A percentile compares a stretch with the other conserved stretches of the same genome.
Evolutionary conservation across 2,797 vertebrate species (phyloP).

Genomic region (Percopsis omiscomaycus): DNA sequence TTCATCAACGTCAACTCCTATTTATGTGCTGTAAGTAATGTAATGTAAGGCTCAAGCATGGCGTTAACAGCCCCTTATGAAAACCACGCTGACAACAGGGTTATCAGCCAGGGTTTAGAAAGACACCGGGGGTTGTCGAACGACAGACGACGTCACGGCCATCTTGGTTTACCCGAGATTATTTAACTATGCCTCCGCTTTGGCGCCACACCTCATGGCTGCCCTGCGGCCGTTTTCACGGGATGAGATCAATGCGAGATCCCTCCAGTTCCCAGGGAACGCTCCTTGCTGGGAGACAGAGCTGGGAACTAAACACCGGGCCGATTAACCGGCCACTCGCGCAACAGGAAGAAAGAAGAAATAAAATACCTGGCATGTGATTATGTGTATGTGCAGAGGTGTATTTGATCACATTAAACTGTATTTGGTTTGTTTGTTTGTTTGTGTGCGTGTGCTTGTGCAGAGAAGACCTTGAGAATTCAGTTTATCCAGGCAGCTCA

Average conservation of each 20-base stretch:
- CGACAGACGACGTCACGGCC: constrained; percentile 50
- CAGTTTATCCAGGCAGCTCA: constrained; percentile 57
- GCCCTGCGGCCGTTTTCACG: constrained; percentile 50
- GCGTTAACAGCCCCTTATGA: constrained; percentile 37
- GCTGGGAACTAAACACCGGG: constrained; percentile 55
- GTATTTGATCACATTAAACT: background rate
- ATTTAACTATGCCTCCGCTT: constrained; percentile 46
- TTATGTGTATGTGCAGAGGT: constrained; percentile 7
- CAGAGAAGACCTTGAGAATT: constrained; percentile 26
- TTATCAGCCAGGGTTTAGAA: constrained; percentile 42
- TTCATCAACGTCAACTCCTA: constrained; percentile 28
- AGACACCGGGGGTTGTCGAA: constrained; percentile 48
- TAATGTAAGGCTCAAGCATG: constrained; percentile 37
- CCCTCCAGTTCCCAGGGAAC: constrained; percentile 54
- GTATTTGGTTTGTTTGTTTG: background rate
- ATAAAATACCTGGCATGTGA: constrained; percentile 12
- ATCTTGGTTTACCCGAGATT: constrained; percentile 59
- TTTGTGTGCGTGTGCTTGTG: constrained; percentile 7
- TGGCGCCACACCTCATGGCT: constrained; percentile 54
- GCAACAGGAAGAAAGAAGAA: constrained; percentile 10
- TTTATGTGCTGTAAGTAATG: constrained; percentile 30
- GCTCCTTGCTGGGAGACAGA: constrained; percentile 38
- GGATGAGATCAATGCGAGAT: constrained; percentile 28
- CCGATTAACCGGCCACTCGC: constrained; percentile 33
- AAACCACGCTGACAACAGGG: constrained; percentile 44